phyloP scores from a whole-genome alignment of 1,140 invertebrate genomes.

The Tetramorium parvispinum region DNA sequence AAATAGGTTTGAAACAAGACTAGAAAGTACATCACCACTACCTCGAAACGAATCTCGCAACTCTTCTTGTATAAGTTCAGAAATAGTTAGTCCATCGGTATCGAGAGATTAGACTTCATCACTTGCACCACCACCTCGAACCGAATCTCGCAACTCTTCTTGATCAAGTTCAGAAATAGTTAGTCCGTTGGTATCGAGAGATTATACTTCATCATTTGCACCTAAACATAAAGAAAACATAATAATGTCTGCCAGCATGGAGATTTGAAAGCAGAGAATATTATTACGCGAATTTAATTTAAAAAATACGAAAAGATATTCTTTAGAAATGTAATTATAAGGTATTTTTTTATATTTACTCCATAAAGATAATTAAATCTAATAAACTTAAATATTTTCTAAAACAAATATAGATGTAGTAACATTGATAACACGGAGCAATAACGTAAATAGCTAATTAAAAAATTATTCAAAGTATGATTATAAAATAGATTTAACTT shows the following conservation, averaged over 20 bases:
- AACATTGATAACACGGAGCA: conserved; percentile 7
- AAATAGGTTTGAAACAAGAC: no score
- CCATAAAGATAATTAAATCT: background rate
- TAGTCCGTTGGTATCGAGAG: no score
- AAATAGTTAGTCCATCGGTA: no score
- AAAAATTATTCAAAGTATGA: background rate
- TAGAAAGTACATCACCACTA: no score
- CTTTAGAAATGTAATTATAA: conserved; percentile 31
- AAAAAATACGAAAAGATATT: background rate
- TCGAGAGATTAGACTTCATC: no score
- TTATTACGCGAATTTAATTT: conserved; percentile 1
- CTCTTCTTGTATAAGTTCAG: no score
- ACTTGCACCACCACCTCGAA: no score
- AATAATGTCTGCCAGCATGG: conserved; percentile 33
- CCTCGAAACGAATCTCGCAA: no score
- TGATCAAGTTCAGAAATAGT: no score
- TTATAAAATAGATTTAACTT: background rate
- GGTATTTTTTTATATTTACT: conserved; percentile 10
- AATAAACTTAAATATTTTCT: conserved; percentile 17
- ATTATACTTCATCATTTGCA: no score
- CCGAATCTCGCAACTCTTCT: no score
- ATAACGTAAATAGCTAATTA: conserved; percentile 23
- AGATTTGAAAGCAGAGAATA: conserved; percentile 66
- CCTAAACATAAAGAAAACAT: background rate
- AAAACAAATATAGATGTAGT: conserved; percentile 21